Evolutionary conservation across 2,113 vertebrate species (phyloP), one percentile per base, ranked within the genome.

Genomic region (Nettapus auritus): DNA sequence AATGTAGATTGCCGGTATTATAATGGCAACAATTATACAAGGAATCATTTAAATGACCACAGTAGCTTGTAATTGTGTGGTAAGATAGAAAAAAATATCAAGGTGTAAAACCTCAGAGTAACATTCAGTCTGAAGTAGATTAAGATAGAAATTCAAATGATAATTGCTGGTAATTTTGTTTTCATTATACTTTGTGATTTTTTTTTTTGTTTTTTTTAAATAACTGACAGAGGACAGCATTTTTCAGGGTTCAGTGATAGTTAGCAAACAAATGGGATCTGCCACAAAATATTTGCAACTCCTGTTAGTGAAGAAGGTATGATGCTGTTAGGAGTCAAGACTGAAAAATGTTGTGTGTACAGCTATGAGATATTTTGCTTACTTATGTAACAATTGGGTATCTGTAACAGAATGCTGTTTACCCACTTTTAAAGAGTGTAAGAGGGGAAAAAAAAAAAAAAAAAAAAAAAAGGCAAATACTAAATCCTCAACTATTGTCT

Each of bases 141-240:
- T 97, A 90, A 91, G 90, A 70, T 10, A 94, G 97, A 96, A 97
- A 82, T 94, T 88, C 81, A 96, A 97, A 98, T 97, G 91, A 96
- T 95, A 98, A 98, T 98, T 97, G 94, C 96, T 2, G 15, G 95
- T 96, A 98, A 98, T 98, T 98, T 98, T 97, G 94, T 96, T 97
- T 98, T 96, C 82, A 66, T 96, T 97, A 60, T 94, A 97, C 97
- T 97, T 98, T 97, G 93, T 93, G 95, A 79, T 56, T 2, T 33
- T 85, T 97, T 97, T 44, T 46, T 46, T 48, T 56, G 2, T 33
- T 85, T 97, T 97, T 52, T 94, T 71, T 92, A 78, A 97, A 91
- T 96, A 97, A 94, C 90, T 97, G 96, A 97, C 92, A 95, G 77
- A 96, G 97, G 94, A 88, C 79, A 94, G 80, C 91, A 56, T 93